Conservation (phyloP, 2,797 vertebrate species). For the Smutsia gigantea region DNA sequence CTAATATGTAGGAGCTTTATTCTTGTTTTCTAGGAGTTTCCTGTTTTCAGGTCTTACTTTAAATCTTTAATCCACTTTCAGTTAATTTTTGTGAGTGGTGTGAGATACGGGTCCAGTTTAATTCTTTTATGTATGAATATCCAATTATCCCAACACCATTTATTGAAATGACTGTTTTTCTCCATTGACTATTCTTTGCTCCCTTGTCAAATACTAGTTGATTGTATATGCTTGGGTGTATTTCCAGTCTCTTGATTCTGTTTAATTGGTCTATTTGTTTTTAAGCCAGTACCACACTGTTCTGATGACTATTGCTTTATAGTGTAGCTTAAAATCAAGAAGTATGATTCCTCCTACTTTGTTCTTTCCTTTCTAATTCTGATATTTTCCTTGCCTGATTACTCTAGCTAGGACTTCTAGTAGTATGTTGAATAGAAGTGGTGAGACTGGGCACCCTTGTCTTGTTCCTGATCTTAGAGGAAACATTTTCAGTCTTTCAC, state of each 20-base stretch:
- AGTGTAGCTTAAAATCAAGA: not conserved
- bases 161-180: not conserved
- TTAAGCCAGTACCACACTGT: not conserved
- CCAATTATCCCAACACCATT: not conserved
- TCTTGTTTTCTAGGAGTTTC: not conserved
- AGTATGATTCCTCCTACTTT: not conserved
- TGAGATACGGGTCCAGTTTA: not conserved
- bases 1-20: not conserved
- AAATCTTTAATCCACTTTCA: not conserved
- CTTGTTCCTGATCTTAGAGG: not conserved
- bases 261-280: not conserved
- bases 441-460: too few relatives aligned
- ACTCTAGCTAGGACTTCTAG: not conserved
- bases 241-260: not conserved
- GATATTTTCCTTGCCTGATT: not conserved
- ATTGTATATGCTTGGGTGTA: not conserved
- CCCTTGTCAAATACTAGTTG: not conserved
- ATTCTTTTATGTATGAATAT: not conserved
- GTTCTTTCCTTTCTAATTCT: not conserved
- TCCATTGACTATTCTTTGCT: not conserved
- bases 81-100: not conserved
- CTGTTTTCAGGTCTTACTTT: not conserved
- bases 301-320: not conserved
- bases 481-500: not conserved
- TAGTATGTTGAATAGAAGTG: not conserved